Base-by-base conservation (phyloP, 2,888 invertebrate species). In the Beris morrisii region DNA sequence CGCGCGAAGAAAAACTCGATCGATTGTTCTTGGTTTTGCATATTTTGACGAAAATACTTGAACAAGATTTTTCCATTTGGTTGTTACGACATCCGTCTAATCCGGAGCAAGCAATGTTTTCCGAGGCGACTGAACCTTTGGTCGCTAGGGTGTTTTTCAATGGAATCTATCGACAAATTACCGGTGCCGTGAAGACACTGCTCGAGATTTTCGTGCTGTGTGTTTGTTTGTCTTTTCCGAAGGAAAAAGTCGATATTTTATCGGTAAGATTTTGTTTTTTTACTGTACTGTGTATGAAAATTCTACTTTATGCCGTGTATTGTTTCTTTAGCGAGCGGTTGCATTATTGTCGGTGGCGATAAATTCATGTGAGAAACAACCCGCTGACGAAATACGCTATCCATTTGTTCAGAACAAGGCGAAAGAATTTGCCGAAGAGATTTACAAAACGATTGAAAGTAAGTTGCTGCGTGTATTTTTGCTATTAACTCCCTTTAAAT, bases 1-100 rank as follows among this genome's bases (percentile, higher is more conserved):
- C 70, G 0, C 56, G 81, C 65, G 71, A 71, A 9, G 81, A 82
- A 4, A 82, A 84, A 61, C 79, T 86, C 67, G 79, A 83, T 9
- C 79, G 86, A 32, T 69, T 86, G 1, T 83, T 83, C 76, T 76
- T 81, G 45, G 82, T 83, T 5, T 72, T 86, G 22, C 81, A 84
- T 68, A 80, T 83, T 71, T 68, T 85, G 2, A 77, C 84, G 65
- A 83, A 85, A 74, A 74, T 86, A 44, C 73, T 86, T 64, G 85
- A 85, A 74, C 80, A 79, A 75, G 85, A 86, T 77, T 79, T 85
- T 63, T 81, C 82, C 3, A 82, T 84, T 73, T 86, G 85, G 85
- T 80, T 83, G 72, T 76, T 82, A 67, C 83, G 84, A 80, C 84
- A 80, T 69, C 73, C 76, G 69, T 76, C 71, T 52, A 73, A 58